Evolutionary conservation across 2,888 invertebrate genomes (phyloP), one percentile per base, ranked within the genome.

Genomic region (Altica lythri): DNA sequence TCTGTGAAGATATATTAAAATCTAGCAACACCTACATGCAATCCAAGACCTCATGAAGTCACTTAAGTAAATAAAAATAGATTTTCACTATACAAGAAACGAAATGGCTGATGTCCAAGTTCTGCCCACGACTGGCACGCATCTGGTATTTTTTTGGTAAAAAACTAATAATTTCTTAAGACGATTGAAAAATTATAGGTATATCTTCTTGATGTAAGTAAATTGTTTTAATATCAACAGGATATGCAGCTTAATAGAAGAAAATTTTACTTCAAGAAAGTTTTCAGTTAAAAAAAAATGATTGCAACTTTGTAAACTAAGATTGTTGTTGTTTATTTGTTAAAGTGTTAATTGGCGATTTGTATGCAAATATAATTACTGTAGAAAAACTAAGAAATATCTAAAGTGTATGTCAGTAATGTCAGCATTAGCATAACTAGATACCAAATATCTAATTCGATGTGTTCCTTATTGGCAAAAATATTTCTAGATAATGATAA

Each of bases 401-500:
- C 35, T 16, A 17, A 25, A 42, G 42, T 30, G 17, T 34, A 30
- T 37, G 35, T 37, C 37, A 37, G 35, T 13, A 35, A 35, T 35
- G 35, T 35, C 16, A 17, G 10, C 22, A 53, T 53, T 53, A 47
- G 30, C 53, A 53, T 53, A 53, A 53, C 47, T 53, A 48, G 48
- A 43, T 34, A 43, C 35, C 34, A 14, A 53, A 47, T 40, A 37
- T 44, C n/a, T 4, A 6, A n/a, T 27, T 27, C 35, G 29, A 35
- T 19, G 51, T 42, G 42, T 47, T 53, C 47, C 48, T 48, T 37
- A 53, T 48, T 53, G 48, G 53, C 53, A 29, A 53, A 53, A 53
- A 53, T 48, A 22, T 18, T 13, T 19, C 19, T 37, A n/a, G 16
- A 35, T 17, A 43, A 34, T 22, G 32, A 49, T 17, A 43, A 34